Evolutionary conservation across 2,113 vertebrate species (phyloP), one percentile per base, ranked within the genome.

Genomic region (Camelus bactrianus): DNA sequence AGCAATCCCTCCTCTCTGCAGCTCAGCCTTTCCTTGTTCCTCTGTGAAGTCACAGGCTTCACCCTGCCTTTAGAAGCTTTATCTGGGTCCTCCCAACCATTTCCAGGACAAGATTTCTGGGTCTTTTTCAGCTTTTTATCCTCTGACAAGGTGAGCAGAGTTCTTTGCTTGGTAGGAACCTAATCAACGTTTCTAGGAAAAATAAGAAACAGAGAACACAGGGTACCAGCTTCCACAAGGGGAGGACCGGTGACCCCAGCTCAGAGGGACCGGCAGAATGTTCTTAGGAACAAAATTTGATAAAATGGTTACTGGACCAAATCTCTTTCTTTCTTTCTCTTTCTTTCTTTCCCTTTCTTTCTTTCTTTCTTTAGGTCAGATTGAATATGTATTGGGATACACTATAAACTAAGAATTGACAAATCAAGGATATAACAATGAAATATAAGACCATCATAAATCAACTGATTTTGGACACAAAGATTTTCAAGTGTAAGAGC

Each of bases 381-480:
- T 54, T 81, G 76, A 94, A 80, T 32, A 8, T 83, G 87, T 92
- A 70, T 8, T 79, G 56, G 26, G 38, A 32, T 92, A 89, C 38
- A 7, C 32, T 94, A 48, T 48, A 88, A 86, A 97, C 42, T 75
- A 87, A 92, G 65, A 94, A 60, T 42, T 42, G 38, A 42, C 38
- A 42, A 42, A 42, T 81, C 65, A 91, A 92, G 67, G 67, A 79
- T 82, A 16, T 83, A 70, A 83, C 46, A 93, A 62, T 50, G 52
- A 96, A 91, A 77, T 42, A 52, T 35, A 91, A 69, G 35, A 0
- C 12, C 15, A 89, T 54, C 15, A 88, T 72, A 90, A 92, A 52
- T 80, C 56, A 93, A 81, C 16, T 94, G 42, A 77, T 62, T 96
- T 91, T 65, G 79, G 75, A 86, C 46, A 60, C 52, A 75, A 67